Base-by-base conservation (phyloP, 2,888 invertebrate species). In the Cheilosia impressa region DNA sequence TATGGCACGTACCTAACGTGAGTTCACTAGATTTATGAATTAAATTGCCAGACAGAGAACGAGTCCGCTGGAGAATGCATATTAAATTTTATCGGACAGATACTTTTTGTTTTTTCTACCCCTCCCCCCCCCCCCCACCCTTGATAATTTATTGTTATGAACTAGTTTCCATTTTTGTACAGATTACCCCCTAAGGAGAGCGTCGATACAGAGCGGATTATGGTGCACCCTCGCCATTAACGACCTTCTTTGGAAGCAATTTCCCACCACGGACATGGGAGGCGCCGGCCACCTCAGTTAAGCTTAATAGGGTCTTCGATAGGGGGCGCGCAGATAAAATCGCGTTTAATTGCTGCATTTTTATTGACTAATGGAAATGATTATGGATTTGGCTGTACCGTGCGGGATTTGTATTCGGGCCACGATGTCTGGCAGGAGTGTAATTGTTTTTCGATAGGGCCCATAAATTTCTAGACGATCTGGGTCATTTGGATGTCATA, bases 1-100 rank as follows among this genome's bases (percentile, higher is more conserved):
- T 47, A 52, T 2, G 50, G 68, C 77, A 77, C 77, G 77, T 69
- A 62, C 38, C 65, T 57, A 65, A 66, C 57, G 57, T 63, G 63
- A 73, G 73, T 45, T 53, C 47, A 57, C 47, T 47, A 57, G 65
- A 65, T 75, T 65, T 65, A 75, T 75, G 75, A 75, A 75, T 75
- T 65, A 57, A 75, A 75, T 65, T 52, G 57, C 62, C 77, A 76
- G 76, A 50, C 66, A 55, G 41, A 7, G 60, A 68, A 45, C 31
- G 55, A 19, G 63, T 38, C 41, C 17, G 13, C 13, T 22, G 52
- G 9, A 43, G 60, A 53, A 71, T 24, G 55, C 57, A 57, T 78
- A 78, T 78, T 71, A 45, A 71, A 78, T 78, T 78, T 78, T 78
- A 71, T 78, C 55, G 55, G 22, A 31, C 57, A 55, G 55, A 69